These are phyloP conservation scores for Chaetops frenatus DNA, from an alignment of 2,113 vertebrate species.

Conservation along the genomic window DNA sequence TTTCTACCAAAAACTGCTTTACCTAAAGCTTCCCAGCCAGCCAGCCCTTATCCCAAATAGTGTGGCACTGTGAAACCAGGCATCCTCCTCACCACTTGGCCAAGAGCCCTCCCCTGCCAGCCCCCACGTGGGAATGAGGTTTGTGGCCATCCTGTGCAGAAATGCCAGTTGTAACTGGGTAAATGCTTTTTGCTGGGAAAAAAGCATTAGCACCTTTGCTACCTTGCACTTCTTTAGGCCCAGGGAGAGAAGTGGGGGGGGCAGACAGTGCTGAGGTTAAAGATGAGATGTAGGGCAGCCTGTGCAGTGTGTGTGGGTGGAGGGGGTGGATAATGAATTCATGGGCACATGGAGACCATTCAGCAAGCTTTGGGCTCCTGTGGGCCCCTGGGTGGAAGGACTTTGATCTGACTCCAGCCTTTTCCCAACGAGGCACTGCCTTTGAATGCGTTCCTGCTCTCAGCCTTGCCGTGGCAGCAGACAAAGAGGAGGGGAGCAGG, in stretches of 20 bases:
- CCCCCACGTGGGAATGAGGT: background rate
- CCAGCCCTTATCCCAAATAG: background rate
- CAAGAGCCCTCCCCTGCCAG: background rate
- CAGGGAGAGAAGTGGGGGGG: background rate
- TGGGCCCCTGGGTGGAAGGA: background rate
- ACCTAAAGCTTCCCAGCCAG: background rate
- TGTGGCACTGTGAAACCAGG: background rate
- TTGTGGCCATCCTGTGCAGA: background rate
- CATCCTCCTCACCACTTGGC: background rate
- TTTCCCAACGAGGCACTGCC: constrained; percentile 23
- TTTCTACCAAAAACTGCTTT: background rate
- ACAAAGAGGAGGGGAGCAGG: background rate
- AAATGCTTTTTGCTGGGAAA: background rate
- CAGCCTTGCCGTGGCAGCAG: background rate
- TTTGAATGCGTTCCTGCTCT: constrained; percentile 27
- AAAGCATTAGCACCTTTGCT: background rate
- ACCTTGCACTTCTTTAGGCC: background rate
- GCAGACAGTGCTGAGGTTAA: background rate
- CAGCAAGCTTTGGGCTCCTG: background rate
- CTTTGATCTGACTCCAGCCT: constrained; percentile 36
- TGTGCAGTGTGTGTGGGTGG: accelerated
- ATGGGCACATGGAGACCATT: background rate
- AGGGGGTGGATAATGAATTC: background rate
- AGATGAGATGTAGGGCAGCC: background rate
- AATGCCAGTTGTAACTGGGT: background rate